A percentile compares a stretch with the other conserved stretches of the same genome.
These are phyloP conservation scores for Drosophila greeni DNA, from an alignment of 2,888 invertebrate genomes.

Conservation along the genomic window DNA sequence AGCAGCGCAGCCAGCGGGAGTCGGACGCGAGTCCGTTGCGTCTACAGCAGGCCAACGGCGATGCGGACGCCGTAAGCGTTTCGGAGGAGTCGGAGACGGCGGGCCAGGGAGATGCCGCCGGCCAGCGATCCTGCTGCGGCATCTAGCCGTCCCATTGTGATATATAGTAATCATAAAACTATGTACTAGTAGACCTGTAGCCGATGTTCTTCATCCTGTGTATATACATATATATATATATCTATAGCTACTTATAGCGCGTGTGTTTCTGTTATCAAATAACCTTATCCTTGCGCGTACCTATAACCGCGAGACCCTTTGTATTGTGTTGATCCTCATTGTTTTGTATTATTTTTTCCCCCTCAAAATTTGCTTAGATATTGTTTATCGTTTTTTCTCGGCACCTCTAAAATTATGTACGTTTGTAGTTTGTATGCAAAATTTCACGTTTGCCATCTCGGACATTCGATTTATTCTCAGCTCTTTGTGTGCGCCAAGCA, in stretches of 20 bases:
- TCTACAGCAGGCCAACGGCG: conserved; percentile 41
- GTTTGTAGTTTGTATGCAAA: conserved; percentile 16
- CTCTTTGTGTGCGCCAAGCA: conserved; percentile 33
- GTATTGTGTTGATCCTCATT: conserved; percentile 26
- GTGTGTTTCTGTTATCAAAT: conserved; percentile 35
- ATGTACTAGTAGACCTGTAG: conserved; percentile 59
- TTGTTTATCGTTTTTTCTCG: conserved; percentile 15
- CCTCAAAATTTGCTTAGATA: conserved; percentile 8
- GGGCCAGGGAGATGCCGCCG: conserved; percentile 10
- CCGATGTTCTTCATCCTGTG: conserved; percentile 54
- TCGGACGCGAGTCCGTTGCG: conserved; percentile 39
- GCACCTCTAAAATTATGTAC: conserved; percentile 5
- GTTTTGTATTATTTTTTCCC: neutral
- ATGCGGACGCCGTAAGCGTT: conserved; percentile 39
- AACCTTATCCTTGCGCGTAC: conserved; percentile 10
- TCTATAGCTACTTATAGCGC: conserved; percentile 15
- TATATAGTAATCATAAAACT: conserved; percentile 46
- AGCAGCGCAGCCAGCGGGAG: conserved; percentile 59
- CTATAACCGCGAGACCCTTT: neutral
- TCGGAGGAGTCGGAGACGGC: conserved; percentile 51
- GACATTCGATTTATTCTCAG: conserved; percentile 8
- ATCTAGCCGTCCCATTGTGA: conserved; percentile 64
- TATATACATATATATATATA: conserved; percentile 15
- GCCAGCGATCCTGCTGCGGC: conserved; percentile 64
- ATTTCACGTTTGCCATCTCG: conserved; percentile 5